These are phyloP conservation scores for Formicarius rufipectus DNA, from an alignment of 2,113 vertebrate genomes.

Conservation along the genomic window DNA sequence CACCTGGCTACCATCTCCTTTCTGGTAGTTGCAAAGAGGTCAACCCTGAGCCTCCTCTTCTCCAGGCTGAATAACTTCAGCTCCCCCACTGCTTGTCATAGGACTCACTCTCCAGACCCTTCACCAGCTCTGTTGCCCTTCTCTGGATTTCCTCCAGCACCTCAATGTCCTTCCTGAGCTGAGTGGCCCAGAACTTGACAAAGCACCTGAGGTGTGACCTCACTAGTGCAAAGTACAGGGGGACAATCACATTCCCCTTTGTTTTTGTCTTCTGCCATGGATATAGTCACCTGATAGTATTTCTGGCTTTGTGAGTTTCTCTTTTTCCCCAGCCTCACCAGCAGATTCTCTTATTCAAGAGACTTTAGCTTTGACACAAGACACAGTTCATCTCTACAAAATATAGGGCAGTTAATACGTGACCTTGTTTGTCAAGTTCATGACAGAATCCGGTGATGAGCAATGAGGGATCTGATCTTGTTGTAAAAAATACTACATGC, in stretches of 20 bases:
- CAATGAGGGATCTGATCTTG: neutral
- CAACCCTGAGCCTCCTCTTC: neutral
- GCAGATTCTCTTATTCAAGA: neutral
- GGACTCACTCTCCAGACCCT: neutral
- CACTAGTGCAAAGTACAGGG: neutral
- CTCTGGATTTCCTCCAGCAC: neutral
- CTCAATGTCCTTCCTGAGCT: neutral
- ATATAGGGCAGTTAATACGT: neutral
- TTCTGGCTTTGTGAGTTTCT: neutral
- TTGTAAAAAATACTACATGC: neutral
- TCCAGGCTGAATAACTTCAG: neutral
- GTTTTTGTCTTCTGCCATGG: neutral
- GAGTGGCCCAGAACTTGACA: neutral
- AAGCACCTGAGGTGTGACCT: neutral
- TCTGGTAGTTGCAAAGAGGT: neutral
- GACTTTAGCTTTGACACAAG: neutral
- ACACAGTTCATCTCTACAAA: neutral
- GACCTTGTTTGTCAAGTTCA: neutral
- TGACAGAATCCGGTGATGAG: neutral
- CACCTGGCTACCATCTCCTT: neutral
- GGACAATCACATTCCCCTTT: neutral
- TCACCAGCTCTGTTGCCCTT: neutral
- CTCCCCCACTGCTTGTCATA: neutral
- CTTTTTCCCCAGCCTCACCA: neutral
- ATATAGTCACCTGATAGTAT: neutral